These are phyloP conservation scores for Oceanites oceanicus DNA, from an alignment of 2,113 vertebrate genomes.

Conservation along the genomic window DNA sequence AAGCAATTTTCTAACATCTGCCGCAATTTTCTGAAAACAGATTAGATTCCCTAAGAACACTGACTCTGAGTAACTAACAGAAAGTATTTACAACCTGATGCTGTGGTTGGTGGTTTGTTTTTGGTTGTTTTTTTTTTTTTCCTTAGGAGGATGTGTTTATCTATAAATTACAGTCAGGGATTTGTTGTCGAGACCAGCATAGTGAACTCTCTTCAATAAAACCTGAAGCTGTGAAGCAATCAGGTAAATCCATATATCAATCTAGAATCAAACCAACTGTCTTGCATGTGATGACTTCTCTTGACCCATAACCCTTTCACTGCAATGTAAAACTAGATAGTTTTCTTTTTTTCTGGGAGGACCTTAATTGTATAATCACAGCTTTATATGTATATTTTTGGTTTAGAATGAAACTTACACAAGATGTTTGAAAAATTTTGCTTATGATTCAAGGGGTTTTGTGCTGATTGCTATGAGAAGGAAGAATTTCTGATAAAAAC, in stretches of 20 bases:
- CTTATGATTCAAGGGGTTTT: not conserved
- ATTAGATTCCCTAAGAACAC: not conserved
- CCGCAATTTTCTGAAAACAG: not conserved
- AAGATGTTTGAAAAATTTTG: not conserved
- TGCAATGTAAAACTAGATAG: not conserved
- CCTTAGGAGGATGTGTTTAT: not conserved
- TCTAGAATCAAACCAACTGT: not conserved
- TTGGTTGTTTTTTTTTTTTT: not conserved
- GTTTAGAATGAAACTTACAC: not conserved
- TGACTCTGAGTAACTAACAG: not conserved
- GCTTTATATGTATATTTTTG: not conserved
- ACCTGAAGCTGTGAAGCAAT: not conserved
- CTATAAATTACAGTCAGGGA: not conserved
- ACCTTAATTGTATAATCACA: not conserved
- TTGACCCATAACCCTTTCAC: not conserved
- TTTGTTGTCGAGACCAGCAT: not conserved
- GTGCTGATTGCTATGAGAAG: not conserved
- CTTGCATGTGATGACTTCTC: not conserved
- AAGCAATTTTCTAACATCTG: not conserved
- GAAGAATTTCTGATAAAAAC: not conserved
- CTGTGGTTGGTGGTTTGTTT: too few relatives aligned
- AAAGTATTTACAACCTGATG: not conserved
- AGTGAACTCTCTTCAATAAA: not conserved
- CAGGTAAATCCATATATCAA: not conserved
- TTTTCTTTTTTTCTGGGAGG: not conserved